phyloP scores from a whole-genome alignment of 1,140 invertebrate species.

The Campoletis sonorensis region DNA sequence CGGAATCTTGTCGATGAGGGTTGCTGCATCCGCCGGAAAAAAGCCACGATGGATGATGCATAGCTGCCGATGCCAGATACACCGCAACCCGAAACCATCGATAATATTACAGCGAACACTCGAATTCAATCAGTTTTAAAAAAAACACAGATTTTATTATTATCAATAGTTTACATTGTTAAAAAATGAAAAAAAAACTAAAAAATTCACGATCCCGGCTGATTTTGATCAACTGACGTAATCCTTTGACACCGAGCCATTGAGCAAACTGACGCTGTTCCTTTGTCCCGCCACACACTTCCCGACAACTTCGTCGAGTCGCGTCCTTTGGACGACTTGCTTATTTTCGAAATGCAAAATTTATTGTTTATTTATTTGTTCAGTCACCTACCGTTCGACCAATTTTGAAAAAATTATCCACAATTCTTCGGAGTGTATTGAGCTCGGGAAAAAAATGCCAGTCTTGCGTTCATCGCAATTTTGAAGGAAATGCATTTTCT shows the following conservation, averaged over 20 bases:
- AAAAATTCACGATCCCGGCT: constrained; percentile 1
- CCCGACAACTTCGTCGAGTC: too few species aligned
- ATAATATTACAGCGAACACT: not conserved
- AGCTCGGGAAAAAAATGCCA: too few species aligned
- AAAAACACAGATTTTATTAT: too few species aligned
- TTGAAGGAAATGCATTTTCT: too few species aligned
- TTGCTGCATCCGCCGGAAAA: constrained; percentile 1
- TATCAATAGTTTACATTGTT: not conserved
- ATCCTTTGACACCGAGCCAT: constrained; percentile 24
- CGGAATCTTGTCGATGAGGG: not conserved
- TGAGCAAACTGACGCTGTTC: not conserved
- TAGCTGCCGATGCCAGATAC: not conserved
- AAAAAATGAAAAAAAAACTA: too few species aligned
- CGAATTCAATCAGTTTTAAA: not conserved
- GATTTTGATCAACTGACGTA: constrained; percentile 29
- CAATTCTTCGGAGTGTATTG: too few species aligned
- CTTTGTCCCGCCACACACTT: not conserved
- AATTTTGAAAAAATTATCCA: too few species aligned
- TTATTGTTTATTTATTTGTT: too few species aligned
- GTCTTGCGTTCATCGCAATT: too few species aligned
- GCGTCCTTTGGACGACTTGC: too few species aligned
- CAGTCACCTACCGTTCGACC: too few species aligned
- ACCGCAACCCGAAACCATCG: not conserved
- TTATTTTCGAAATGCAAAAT: too few species aligned
- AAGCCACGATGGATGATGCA: constrained; percentile 34